phyloP scores from a whole-genome alignment of 2,113 vertebrate genomes.

The Rhizomys pruinosus region DNA sequence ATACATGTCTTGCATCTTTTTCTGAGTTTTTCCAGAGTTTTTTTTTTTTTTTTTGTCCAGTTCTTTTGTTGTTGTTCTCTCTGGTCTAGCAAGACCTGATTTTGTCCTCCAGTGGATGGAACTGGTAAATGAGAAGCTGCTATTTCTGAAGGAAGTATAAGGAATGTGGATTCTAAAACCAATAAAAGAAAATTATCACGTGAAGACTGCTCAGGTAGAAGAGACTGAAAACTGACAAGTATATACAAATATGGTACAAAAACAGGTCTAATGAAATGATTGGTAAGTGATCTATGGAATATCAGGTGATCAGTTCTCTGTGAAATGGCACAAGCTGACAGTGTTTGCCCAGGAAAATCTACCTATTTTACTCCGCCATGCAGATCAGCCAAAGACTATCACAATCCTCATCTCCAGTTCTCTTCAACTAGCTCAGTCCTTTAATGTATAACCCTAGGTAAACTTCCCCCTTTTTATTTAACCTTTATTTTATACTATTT shows the following conservation, averaged over 20 bases:
- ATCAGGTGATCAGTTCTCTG: not conserved
- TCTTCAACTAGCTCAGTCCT: not conserved
- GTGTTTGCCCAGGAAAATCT: not conserved
- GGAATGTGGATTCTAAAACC: no score
- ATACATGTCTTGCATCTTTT: no score
- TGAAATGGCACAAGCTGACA: not conserved
- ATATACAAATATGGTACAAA: not conserved
- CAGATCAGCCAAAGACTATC: not conserved
- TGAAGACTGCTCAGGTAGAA: not conserved
- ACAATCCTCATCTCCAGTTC: rapidly evolving
- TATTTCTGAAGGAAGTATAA: not conserved
- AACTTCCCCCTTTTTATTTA: not conserved
- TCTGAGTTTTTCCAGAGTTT: no score
- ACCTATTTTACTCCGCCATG: not conserved
- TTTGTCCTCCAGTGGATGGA: no score
- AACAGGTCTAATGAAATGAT: not conserved
- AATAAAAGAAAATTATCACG: not conserved
- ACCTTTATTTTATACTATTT: not conserved
- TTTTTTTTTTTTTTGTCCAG: no score
- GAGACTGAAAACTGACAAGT: not conserved
- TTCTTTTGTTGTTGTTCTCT: no score
- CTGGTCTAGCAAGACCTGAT: no score
- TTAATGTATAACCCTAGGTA: not conserved
- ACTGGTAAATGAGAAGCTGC: not conserved
- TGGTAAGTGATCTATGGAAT: not conserved